Conservation (phyloP, 2,113 vertebrate genomes). For the Leptobrachium leishanense region DNA sequence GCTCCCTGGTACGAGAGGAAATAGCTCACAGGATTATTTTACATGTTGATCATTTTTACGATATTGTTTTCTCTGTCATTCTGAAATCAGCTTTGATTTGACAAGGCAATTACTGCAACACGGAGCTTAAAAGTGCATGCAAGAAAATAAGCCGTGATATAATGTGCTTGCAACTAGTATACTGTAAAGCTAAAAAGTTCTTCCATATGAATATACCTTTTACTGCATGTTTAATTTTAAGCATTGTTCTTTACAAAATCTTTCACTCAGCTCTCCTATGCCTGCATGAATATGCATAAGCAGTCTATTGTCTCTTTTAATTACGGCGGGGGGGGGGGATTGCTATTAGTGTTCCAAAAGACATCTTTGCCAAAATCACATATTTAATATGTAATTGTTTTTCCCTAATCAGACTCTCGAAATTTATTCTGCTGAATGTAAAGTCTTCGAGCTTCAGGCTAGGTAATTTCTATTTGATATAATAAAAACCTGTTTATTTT, state of each 20-base stretch:
- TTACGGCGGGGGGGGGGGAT: constrained; percentile 28
- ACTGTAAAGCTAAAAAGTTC: neutral
- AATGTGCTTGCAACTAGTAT: neutral
- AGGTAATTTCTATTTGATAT: constrained; percentile 49
- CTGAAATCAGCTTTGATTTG: constrained; percentile 8
- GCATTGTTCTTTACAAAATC: neutral
- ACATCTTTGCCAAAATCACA: constrained; percentile 64
- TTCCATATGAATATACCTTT: constrained; percentile 1
- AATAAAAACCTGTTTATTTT: constrained; percentile 64
- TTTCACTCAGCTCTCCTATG: neutral
- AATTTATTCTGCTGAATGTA: constrained; percentile 62
- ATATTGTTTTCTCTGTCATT: neutral
- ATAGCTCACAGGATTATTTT: neutral
- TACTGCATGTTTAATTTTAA: neutral
- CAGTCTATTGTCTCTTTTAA: constrained; percentile 58
- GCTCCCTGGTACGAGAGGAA: neutral
- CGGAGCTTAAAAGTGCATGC: neutral
- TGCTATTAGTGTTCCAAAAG: constrained; percentile 43
- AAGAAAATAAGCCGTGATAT: neutral
- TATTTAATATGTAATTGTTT: constrained; percentile 66
- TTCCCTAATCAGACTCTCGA: constrained; percentile 64
- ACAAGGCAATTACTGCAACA: constrained; percentile 1
- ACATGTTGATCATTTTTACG: neutral
- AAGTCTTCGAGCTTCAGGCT: constrained; percentile 66
- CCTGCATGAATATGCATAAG: constrained; percentile 46